Evolutionary conservation across 2,797 vertebrate genomes (phyloP).

Genomic region (Corythornis leucogaster): DNA sequence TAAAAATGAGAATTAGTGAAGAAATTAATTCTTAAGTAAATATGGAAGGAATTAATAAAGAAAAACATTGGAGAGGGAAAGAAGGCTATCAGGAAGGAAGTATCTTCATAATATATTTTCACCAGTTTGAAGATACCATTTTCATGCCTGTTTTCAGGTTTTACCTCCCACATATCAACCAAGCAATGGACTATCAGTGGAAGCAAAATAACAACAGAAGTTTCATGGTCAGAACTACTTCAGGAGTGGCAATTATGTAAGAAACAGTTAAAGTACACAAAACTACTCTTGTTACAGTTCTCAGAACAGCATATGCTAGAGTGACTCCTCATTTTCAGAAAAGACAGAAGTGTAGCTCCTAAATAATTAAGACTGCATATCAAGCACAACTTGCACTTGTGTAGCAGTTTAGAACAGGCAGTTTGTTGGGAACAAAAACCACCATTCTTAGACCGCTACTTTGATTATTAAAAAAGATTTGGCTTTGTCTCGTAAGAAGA

Average conservation of each 20-base stretch:
- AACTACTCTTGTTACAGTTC: not conserved
- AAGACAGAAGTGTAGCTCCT: not conserved
- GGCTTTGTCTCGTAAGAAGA: constrained; percentile 33
- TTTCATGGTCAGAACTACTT: not conserved
- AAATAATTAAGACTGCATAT: constrained; percentile 2
- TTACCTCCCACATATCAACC: not conserved
- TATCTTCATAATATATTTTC: not conserved
- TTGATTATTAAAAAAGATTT: constrained; percentile 27
- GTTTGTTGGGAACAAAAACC: constrained; percentile 11
- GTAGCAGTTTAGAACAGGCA: constrained; percentile 6
- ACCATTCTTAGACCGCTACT: constrained; percentile 5
- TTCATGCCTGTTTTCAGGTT: not conserved
- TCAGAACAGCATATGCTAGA: not conserved
- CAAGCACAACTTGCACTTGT: constrained; percentile 6
- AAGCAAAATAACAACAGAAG: not conserved
- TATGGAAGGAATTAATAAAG: too few relatives aligned
- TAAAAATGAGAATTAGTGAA: too few relatives aligned
- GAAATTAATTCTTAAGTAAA: too few relatives aligned
- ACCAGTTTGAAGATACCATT: not conserved
- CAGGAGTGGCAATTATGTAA: not conserved
- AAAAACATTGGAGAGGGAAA: too few relatives aligned
- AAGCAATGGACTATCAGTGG: not conserved
- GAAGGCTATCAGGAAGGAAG: too few relatives aligned
- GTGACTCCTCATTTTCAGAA: not conserved
- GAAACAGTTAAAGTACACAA: not conserved